A percentile compares a stretch with the other conserved stretches of the same genome.
Conservation (phyloP, 2,113 vertebrate genomes). For the Pimephales promelas region DNA sequence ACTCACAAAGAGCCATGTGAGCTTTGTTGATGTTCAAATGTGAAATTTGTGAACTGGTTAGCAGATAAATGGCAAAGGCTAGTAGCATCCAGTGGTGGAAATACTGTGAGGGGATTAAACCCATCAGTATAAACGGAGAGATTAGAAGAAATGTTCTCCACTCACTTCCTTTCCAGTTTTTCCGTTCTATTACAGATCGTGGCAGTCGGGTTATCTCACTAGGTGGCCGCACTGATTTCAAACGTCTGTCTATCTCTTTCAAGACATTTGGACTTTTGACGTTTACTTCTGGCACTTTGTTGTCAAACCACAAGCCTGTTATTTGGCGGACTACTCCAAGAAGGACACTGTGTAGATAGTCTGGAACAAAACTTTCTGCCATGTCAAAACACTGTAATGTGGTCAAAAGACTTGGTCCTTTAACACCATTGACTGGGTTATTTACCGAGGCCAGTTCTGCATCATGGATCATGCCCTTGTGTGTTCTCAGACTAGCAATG, state of each 20-base stretch:
- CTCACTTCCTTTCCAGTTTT: slow-evolving; percentile 8
- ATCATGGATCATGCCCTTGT: neutral
- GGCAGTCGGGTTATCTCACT: too few relatives aligned
- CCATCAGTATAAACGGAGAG: neutral
- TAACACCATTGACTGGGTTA: slow-evolving; percentile 9
- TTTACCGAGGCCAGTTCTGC: slow-evolving; percentile 10
- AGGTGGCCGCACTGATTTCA: neutral
- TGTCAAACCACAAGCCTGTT: slow-evolving; percentile 15
- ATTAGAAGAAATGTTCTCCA: slow-evolving; percentile 7
- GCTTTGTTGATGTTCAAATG: neutral
- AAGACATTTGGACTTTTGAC: neutral
- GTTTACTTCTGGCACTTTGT: neutral
- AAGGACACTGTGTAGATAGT: neutral
- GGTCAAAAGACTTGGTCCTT: neutral
- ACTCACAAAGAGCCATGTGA: neutral
- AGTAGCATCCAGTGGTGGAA: neutral
- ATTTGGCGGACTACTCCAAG: slow-evolving; percentile 7
- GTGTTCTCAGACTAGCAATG: neutral
- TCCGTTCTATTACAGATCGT: neutral
- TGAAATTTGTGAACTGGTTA: slow-evolving; percentile 11
- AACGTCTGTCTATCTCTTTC: neutral
- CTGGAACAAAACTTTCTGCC: slow-evolving; percentile 9
- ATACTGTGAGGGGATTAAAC: neutral
- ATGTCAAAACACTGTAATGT: slow-evolving; percentile 18
- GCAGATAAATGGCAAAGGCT: neutral